Conservation (phyloP, 2,113 vertebrate genomes). For the Syngnathus typhle region DNA sequence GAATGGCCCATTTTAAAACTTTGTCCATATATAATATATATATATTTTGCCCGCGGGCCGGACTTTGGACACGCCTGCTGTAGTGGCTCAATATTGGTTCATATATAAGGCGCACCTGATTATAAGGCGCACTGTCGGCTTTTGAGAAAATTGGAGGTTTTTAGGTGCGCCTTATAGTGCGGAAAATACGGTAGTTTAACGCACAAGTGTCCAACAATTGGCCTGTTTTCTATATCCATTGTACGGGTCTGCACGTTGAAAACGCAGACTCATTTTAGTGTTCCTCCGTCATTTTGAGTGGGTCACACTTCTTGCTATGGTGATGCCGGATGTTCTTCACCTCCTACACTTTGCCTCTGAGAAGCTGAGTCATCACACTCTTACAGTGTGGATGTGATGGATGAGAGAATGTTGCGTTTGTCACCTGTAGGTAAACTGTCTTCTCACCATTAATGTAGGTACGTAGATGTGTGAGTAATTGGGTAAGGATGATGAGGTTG, state of each 20-base stretch:
- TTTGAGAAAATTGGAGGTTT: no score
- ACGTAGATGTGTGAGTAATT: constrained; percentile 41
- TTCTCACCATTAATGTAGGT: constrained; percentile 37
- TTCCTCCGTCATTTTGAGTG: constrained; percentile 35
- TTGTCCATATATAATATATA: no score
- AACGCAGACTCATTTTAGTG: constrained; percentile 15
- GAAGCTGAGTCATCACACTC: constrained; percentile 62
- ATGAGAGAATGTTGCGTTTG: constrained; percentile 33
- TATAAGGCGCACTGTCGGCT: no score
- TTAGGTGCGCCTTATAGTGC: no score
- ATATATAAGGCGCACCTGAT: no score
- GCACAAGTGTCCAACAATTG: no score
- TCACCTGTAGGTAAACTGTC: constrained; percentile 5
- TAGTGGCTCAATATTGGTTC: no score
- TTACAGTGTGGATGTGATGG: constrained; percentile 50
- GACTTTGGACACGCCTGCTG: no score
- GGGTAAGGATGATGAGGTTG: constrained; percentile 3
- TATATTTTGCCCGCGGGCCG: no score
- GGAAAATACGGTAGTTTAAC: no score
- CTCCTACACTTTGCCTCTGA: constrained; percentile 57
- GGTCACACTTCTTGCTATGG: constrained; percentile 24
- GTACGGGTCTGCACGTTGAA: constrained; percentile 12
- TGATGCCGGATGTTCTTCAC: constrained; percentile 49
- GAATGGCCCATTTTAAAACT: no score
- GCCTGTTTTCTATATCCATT: not conserved